These are phyloP conservation scores for Phyllopteryx taeniolatus DNA, from an alignment of 2,113 vertebrate genomes.

Conservation along the genomic window DNA sequence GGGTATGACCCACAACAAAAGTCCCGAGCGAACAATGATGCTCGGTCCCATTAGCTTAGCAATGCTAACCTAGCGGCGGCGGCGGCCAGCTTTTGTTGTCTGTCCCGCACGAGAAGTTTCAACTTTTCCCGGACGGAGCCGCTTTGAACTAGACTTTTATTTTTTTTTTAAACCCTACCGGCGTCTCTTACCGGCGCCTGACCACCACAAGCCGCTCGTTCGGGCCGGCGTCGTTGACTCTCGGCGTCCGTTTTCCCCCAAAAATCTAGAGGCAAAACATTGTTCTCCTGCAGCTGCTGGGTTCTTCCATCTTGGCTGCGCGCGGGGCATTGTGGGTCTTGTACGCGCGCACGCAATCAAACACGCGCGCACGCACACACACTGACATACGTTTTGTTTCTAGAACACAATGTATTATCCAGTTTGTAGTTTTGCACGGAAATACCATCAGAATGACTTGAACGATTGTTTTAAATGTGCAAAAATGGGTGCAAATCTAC, in stretches of 20 bases:
- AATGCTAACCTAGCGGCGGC: conserved; percentile 25
- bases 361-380: conserved; percentile 35
- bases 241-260: conserved; percentile 39
- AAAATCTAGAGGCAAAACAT: conserved; percentile 74
- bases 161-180: background rate
- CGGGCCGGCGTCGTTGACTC: conserved; percentile 40
- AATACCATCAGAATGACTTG: background rate
- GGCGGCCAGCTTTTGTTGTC: conserved; percentile 64
- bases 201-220: conserved; percentile 64
- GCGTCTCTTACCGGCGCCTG: conserved; percentile 68
- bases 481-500: background rate
- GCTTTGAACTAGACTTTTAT: background rate
- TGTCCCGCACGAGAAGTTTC: conserved; percentile 31
- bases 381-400: background rate
- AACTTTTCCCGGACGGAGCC: background rate
- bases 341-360: conserved; percentile 53
- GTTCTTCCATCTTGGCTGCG: conserved; percentile 78
- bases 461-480: background rate
- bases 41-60: conserved; percentile 53
- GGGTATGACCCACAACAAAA: conserved; percentile 63
- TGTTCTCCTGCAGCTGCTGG: conserved; percentile 77
- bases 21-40: conserved; percentile 75
- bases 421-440: background rate
- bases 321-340: conserved; percentile 77
- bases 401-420: background rate